Percentiles rank a stretch among this genome's conserved stretches.
Evolutionary conservation across 2,888 invertebrate genomes (phyloP).

Genomic region (Auanema freiburgensis): DNA sequence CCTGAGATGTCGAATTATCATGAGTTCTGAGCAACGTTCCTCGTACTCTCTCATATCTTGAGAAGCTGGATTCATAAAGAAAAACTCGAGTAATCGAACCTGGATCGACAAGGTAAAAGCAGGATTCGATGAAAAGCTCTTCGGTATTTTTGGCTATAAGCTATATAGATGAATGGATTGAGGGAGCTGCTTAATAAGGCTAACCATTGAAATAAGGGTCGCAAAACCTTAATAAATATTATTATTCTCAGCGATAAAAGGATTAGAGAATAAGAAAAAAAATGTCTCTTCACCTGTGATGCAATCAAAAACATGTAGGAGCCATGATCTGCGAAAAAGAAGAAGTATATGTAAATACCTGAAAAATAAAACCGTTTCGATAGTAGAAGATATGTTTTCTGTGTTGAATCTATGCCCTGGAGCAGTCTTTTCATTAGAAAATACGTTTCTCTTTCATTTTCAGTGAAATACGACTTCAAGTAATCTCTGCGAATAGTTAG

Average conservation of each 20-base stretch:
- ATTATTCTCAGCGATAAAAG: slow-evolving; percentile 3
- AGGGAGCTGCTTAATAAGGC: slow-evolving; percentile 57
- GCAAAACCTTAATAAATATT: slow-evolving; percentile 40
- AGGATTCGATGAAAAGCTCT: slow-evolving; percentile 61
- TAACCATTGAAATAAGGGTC: slow-evolving; percentile 64
- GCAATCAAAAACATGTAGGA: slow-evolving; percentile 43
- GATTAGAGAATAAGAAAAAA: slow-evolving; percentile 9
- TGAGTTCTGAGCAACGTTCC: slow-evolving; percentile 32
- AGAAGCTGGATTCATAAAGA: neutral
- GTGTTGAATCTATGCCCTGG: no score
- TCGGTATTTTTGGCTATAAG: slow-evolving; percentile 60
- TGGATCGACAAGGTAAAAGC: slow-evolving; percentile 52
- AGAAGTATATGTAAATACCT: slow-evolving; percentile 59
- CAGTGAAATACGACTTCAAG: no score
- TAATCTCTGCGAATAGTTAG: no score
- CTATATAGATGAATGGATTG: slow-evolving; percentile 63
- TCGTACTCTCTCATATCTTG: slow-evolving; percentile 44
- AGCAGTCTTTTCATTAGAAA: no score
- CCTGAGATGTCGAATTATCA: neutral
- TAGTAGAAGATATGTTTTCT: no score
- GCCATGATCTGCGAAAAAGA: slow-evolving; percentile 50
- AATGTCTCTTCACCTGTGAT: slow-evolving; percentile 28
- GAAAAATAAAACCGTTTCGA: no score
- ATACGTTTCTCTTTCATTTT: no score
- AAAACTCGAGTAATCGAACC: slow-evolving; percentile 14